Conservation (phyloP, 2,797 vertebrate genomes). For the Parambassis ranga region DNA sequence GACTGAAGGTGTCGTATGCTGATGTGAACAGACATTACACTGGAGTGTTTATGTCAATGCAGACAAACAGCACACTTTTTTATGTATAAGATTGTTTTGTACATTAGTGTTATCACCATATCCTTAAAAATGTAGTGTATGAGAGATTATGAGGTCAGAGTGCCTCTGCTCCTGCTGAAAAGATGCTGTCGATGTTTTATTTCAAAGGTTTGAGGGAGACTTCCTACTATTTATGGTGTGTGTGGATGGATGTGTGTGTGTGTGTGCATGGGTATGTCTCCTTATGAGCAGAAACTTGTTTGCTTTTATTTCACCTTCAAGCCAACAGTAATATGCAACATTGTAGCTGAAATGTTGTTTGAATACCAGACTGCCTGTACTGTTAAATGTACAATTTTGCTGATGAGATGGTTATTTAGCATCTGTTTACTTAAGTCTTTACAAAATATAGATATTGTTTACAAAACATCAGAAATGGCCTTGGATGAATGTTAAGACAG, state of each 20-base stretch:
- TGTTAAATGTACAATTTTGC: slow-evolving; percentile 27
- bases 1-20: too few relatives aligned
- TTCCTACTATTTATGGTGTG: slow-evolving; percentile 44
- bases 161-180: background rate
- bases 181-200: slow-evolving; percentile 6
- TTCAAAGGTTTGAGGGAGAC: slow-evolving; percentile 11
- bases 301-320: slow-evolving; percentile 15
- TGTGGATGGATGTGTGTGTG: background rate
- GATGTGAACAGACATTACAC: background rate
- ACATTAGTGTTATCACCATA: slow-evolving; percentile 25
- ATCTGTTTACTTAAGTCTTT: slow-evolving; percentile 26
- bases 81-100: slow-evolving; percentile 24
- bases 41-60: background rate
- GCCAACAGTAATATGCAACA: slow-evolving; percentile 49
- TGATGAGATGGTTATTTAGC: slow-evolving; percentile 37
- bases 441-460: slow-evolving; percentile 20
- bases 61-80: slow-evolving; percentile 17
- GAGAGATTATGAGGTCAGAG: slow-evolving; percentile 8
- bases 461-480: background rate
- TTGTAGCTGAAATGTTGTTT: background rate
- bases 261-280: background rate
- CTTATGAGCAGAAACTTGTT: slow-evolving; percentile 1
- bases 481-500: slow-evolving; percentile 30
- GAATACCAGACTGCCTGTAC: slow-evolving; percentile 62
- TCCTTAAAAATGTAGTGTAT: slow-evolving; percentile 10